Evolutionary conservation across 2,113 vertebrate species (phyloP), one percentile per base, ranked within the genome.

Genomic region (rabbit (Oryctolagus cuniculus)): DNA sequence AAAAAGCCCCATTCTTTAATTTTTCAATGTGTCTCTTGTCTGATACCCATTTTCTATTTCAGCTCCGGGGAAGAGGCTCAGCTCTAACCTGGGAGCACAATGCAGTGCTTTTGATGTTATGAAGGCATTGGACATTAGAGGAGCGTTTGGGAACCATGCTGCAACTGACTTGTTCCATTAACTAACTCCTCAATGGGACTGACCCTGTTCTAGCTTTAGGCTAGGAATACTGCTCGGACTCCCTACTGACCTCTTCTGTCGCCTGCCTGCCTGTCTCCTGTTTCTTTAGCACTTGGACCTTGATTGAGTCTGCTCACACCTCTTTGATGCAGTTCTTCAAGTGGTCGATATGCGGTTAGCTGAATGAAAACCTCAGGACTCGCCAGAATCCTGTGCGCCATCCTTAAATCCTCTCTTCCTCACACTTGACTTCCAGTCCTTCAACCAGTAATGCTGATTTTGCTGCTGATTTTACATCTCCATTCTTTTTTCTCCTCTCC

Each of bases 81-180:
- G 7, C 12, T 80, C 78, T 61, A 53, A 24, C 2, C 27, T 82
- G 77, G 22, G 70, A 96, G 72, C 25, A 93, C 13, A 13, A 24
- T 17, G 34, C 64, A 53, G 75, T 84, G n/a, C 63, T 70, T 95
- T 93, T 95, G 72, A 92, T 93, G 58, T 85, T 69, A 51, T 75
- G 82, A 67, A 93, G 34, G 12, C 12, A 49, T 78, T 81, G 80
- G 73, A 89, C 90, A 66, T 72, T 87, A 95, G 94, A 93, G 69
- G 21, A 24, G 10, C 36, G 36, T 91, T 93, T 92, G 91, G 75
- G 91, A 66, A 85, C 34, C 36, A 64, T 13, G 19, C 21, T 34
- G 44, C 77, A 90, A 72, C 87, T 93, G 79, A 7, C 73, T 89
- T 27, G 16, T n/a, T 82, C 63, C 53, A 19, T 22, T 80, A 61